These are phyloP conservation scores for Hermatobates lingyangjiaoensis DNA, from an alignment of 1,140 invertebrate genomes.

Conservation along the genomic window DNA sequence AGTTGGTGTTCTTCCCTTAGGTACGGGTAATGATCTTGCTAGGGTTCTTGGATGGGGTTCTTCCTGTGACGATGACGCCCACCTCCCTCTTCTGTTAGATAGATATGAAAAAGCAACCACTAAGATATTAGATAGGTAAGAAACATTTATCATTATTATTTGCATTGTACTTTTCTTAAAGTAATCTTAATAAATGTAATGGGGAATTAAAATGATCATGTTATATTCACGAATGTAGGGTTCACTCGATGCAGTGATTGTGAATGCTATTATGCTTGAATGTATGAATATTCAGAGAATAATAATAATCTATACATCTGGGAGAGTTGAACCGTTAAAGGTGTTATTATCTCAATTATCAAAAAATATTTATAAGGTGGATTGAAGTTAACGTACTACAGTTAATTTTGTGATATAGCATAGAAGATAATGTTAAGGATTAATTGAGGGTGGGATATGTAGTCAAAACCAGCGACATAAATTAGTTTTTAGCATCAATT, in stretches of 20 bases:
- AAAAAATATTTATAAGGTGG: too few relatives aligned
- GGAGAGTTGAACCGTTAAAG: too few relatives aligned
- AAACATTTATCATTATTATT: not conserved
- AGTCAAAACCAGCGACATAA: too few relatives aligned
- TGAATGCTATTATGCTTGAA: too few relatives aligned
- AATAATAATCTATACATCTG: too few relatives aligned
- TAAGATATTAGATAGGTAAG: slow-evolving; percentile 83
- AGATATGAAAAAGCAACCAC: slow-evolving; percentile 86
- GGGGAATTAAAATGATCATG: not conserved
- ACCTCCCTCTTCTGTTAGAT: slow-evolving; percentile 76
- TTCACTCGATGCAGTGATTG: not conserved
- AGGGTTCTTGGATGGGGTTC: slow-evolving; percentile 89
- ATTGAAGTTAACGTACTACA: too few relatives aligned
- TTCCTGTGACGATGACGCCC: slow-evolving; percentile 85
- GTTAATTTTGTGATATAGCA: too few relatives aligned
- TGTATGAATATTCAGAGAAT: too few relatives aligned
- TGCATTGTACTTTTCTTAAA: not conserved
- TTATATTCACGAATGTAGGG: not conserved
- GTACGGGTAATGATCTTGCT: slow-evolving; percentile 89
- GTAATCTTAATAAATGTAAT: not conserved
- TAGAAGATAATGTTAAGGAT: too few relatives aligned
- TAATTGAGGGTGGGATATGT: too few relatives aligned
- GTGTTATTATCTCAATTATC: too few relatives aligned
- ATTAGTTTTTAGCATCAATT: too few relatives aligned
- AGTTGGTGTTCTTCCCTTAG: slow-evolving; percentile 77